These are phyloP conservation scores for Xyrichtys novacula DNA, from an alignment of 2,797 vertebrate species.

Conservation along the genomic window DNA sequence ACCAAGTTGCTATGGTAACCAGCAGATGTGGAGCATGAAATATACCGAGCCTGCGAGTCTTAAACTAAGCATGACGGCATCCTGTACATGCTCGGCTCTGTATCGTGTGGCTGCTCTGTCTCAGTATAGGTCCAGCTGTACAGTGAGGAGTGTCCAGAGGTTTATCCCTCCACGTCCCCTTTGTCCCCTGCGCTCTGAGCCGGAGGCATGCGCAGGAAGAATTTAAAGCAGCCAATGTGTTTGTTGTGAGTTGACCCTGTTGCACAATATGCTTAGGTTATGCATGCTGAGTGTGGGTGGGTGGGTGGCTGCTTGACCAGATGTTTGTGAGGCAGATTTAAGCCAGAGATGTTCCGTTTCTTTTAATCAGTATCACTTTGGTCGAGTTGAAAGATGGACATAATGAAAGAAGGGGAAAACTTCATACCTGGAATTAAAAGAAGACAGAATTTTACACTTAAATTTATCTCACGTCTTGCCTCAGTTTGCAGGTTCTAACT, in stretches of 20 bases:
- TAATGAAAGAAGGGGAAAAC: slow-evolving; percentile 10
- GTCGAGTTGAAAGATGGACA: slow-evolving; percentile 21
- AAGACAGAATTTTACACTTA: background rate
- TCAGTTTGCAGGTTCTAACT: background rate
- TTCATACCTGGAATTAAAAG: background rate
- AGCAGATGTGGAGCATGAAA: slow-evolving; percentile 82
- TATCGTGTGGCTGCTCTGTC: slow-evolving; percentile 36
- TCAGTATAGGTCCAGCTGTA: slow-evolving; percentile 27
- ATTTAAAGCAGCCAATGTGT: slow-evolving; percentile 37
- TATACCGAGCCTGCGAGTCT: slow-evolving; percentile 65
- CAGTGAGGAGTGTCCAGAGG: slow-evolving; percentile 21
- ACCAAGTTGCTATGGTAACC: slow-evolving; percentile 80
- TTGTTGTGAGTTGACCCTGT: slow-evolving; percentile 54
- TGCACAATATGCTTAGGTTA: slow-evolving; percentile 56
- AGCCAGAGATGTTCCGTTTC: slow-evolving; percentile 64
- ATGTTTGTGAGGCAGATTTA: slow-evolving; percentile 66
- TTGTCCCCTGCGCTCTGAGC: slow-evolving; percentile 6
- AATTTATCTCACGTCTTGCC: background rate
- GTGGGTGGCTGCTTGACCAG: slow-evolving; percentile 60
- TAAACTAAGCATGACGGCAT: slow-evolving; percentile 72
- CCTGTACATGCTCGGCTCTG: slow-evolving; percentile 51
- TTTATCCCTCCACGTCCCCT: background rate
- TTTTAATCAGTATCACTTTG: slow-evolving; percentile 55
- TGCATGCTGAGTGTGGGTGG: slow-evolving; percentile 51
- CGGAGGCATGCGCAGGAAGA: slow-evolving; percentile 13